A percentile compares a stretch with the other conserved stretches of the same genome.
phyloP scores from a whole-genome alignment of 2,888 invertebrate species.

The Drosophila neoperkinsi region DNA sequence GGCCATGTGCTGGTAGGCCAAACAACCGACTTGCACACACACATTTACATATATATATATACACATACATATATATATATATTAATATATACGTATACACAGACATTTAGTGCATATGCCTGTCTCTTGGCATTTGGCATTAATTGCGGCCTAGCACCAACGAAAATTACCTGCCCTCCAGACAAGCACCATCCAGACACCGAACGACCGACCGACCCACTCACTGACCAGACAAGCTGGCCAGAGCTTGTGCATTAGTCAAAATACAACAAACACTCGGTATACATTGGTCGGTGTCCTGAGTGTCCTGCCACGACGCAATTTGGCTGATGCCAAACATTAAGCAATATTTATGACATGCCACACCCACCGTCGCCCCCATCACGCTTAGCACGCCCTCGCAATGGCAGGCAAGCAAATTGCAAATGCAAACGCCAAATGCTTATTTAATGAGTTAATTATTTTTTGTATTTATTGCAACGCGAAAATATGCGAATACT shows the following conservation, averaged over 20 bases:
- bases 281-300: slow-evolving; percentile 20
- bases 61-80: background rate
- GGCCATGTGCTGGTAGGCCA: slow-evolving; percentile 63
- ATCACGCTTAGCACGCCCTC: background rate
- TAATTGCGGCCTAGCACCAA: slow-evolving; percentile 77
- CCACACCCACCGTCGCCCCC: background rate
- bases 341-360: slow-evolving; percentile 76
- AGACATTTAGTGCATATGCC: slow-evolving; percentile 17
- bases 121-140: slow-evolving; percentile 66
- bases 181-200: background rate
- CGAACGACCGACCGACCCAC: slow-evolving; percentile 2
- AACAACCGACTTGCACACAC: slow-evolving; percentile 8
- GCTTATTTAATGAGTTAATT: slow-evolving; percentile 81
- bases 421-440: slow-evolving; percentile 75
- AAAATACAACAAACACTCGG: slow-evolving; percentile 38
- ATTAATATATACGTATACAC: background rate
- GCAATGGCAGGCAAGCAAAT: slow-evolving; percentile 46
- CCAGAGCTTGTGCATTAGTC: slow-evolving; percentile 52
- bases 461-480: slow-evolving; percentile 79
- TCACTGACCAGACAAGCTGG: slow-evolving; percentile 17
- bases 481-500: slow-evolving; percentile 61
- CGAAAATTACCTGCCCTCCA: slow-evolving; percentile 66
- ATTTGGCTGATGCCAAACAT: slow-evolving; percentile 69
- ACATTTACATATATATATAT: slow-evolving; percentile 1
- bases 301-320: slow-evolving; percentile 50